Evolutionary conservation across 2,888 invertebrate species (phyloP), one percentile per base, ranked within the genome.

Genomic region (Sceliomorpha sp.): DNA sequence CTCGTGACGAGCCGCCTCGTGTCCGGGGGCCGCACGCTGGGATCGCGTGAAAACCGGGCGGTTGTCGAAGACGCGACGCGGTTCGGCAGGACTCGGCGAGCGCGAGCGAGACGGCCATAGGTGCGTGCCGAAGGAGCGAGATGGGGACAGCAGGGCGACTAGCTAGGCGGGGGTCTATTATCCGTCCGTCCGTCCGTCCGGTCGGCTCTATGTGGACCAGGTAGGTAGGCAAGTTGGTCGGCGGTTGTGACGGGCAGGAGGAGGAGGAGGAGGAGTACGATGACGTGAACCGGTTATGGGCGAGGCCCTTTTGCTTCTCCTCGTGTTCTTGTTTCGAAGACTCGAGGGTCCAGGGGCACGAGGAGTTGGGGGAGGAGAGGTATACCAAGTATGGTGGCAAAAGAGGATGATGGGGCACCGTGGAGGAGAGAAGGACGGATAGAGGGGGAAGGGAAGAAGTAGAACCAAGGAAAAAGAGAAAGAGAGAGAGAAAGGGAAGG

Each of bases 281-380:
- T 71, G 73, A 77, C 72, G 75, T 75, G 83, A 87, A 87, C 88
- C 87, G 88, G 88, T 88, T 86, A 87, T 86, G 88, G 88, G 87
- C 85, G 87, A 86, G 86, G 85, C 87, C 85, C 87, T 86, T 82
- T 77, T 71, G 77, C 77, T 79, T 71, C 69, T 74, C 75, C 73
- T 81, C 79, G 78, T 81, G 74, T 77, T 75, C 79, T 20, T 78
- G 78, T 73, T 75, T 74, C 56, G 58, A 51, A 58, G 59, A 67
- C 55, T 47, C 72, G 68, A 55, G 58, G 67, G 53, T 51, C 69
- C 34, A 62, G 55, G 71, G 39, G 36, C 45, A 60, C 40, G 48
- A 51, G 66, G 73, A 68, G 75, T 74, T 62, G 42, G 70, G 47
- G 47, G 66, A 50, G 67, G 48, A 60, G 60, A 70, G 72, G 74